phyloP scores from a whole-genome alignment of 2,888 invertebrate species.

The Amitus sp. region DNA sequence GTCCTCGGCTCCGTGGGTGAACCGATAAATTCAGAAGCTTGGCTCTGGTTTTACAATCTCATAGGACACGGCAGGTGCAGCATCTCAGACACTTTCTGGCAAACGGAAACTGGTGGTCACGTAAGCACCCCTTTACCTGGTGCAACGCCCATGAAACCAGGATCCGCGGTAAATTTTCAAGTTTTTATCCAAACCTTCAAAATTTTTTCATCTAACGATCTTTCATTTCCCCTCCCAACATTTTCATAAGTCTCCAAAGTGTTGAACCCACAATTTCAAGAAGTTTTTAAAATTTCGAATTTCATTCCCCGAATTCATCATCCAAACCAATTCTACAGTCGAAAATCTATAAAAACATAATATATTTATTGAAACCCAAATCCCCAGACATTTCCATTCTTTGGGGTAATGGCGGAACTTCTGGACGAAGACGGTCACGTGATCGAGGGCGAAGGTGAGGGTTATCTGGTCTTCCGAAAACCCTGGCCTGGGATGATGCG shows the following conservation, averaged over 20 bases:
- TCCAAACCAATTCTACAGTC: too few species aligned
- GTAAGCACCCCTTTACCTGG: conserved; percentile 96
- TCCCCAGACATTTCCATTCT: conserved; percentile 91
- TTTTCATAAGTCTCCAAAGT: too few species aligned
- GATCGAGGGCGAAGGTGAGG: conserved; percentile 90
- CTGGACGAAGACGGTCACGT: conserved; percentile 88
- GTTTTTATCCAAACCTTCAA: background rate
- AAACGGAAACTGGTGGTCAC: conserved; percentile 99
- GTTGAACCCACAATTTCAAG: too few species aligned
- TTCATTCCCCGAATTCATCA: too few species aligned
- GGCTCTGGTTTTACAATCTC: conserved; percentile 92
- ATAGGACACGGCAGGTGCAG: conserved; percentile 87
- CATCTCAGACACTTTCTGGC: conserved; percentile 99
- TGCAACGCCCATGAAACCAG: conserved; percentile 96
- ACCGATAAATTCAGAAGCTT: conserved; percentile 98
- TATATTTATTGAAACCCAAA: background rate
- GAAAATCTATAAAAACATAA: background rate
- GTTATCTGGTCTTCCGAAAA: conserved; percentile 91
- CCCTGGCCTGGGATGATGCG: conserved; percentile 99
- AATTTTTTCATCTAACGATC: background rate
- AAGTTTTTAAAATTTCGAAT: too few species aligned
- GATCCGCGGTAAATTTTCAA: conserved; percentile 83
- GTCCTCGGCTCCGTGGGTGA: conserved; percentile 98
- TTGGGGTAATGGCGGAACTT: conserved; percentile 91
- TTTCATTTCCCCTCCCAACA: too few species aligned